Evolutionary conservation across 2,113 vertebrate genomes (phyloP).

Genomic region (Rana temporaria): DNA sequence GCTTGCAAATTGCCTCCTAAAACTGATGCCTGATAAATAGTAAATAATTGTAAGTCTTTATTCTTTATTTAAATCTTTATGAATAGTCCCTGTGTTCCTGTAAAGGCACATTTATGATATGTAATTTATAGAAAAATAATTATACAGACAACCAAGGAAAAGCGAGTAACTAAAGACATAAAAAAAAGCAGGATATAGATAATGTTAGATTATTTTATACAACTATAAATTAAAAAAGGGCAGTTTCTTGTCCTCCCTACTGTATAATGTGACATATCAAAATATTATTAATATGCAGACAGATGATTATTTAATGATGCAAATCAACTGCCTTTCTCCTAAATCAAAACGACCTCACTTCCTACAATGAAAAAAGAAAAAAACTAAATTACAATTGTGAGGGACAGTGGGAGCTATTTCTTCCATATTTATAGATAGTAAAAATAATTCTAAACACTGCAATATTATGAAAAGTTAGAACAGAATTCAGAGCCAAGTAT

Average conservation of each 20-base stretch:
- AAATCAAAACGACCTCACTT: conserved; percentile 33
- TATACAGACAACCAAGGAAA: not conserved
- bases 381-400: conserved; percentile 30
- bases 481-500: no score
- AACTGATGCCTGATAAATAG: no score
- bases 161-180: conserved; percentile 8
- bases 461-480: conserved; percentile 2
- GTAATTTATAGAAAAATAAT: conserved; percentile 27
- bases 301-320: conserved; percentile 49
- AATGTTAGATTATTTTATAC: conserved; percentile 33
- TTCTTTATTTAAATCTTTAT: no score
- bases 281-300: conserved; percentile 43
- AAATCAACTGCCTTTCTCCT: conserved; percentile 44
- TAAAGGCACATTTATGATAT: not conserved
- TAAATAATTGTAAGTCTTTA: no score
- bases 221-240: conserved; percentile 33
- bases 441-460: conserved; percentile 9
- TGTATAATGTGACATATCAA: conserved; percentile 45
- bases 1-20: no score
- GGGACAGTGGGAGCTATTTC: conserved; percentile 26
- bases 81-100: no score
- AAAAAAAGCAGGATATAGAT: conserved; percentile 10
- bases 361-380: conserved; percentile 28
- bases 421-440: conserved; percentile 27
- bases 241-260: conserved; percentile 3